Evolutionary conservation across 2,797 vertebrate genomes (phyloP), one percentile per base, ranked within the genome.

Genomic region (Hephaestus fuliginosus): DNA sequence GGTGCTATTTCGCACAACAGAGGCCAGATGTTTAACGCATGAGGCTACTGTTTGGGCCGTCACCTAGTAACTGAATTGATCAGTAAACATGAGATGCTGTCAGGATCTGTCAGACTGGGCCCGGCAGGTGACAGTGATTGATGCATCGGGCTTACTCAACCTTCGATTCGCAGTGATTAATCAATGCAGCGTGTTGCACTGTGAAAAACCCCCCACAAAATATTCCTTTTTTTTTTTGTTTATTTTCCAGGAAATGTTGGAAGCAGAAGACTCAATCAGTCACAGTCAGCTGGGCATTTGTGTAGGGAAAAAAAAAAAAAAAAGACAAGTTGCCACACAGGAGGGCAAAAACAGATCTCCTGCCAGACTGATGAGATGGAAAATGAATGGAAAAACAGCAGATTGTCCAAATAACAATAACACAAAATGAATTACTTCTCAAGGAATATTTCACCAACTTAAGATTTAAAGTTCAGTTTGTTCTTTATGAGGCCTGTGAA

Each of bases 71-170:
- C 22, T 55, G 33, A 39, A 61, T 43, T 28, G 33, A 62, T 79
- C 41, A 39, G 62, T 58, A 70, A 72, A 71, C 67, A 62, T 5
- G 60, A 74, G 53, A 43, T 28, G 61, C 30, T 55, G 48, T 66
- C 43, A 7, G 52, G 39, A 57, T 43, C 43, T 10, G 65, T 80
- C 67, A 53, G 48, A 20, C 28, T 53, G 15, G 1, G 53, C 61
- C 52, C 52, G 48, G 66, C 36, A 39, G 60, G 13, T n/a, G 72
- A 65, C 60, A 18, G 4, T 15, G 53, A 55, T 41, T 41, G 58
- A 72, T 60, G 43, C 57, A 76, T 49, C 4, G 9, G 62, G 39
- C 58, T 28, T 14, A 6, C n/a, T 11, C 48, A 8, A 22, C 22
- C 1, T 58, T 58, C 0, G 1, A 36, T 55, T 66, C 20, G 12